Conservation (phyloP, 2,797 vertebrate genomes). For the Melanotaenia maccullochi region DNA sequence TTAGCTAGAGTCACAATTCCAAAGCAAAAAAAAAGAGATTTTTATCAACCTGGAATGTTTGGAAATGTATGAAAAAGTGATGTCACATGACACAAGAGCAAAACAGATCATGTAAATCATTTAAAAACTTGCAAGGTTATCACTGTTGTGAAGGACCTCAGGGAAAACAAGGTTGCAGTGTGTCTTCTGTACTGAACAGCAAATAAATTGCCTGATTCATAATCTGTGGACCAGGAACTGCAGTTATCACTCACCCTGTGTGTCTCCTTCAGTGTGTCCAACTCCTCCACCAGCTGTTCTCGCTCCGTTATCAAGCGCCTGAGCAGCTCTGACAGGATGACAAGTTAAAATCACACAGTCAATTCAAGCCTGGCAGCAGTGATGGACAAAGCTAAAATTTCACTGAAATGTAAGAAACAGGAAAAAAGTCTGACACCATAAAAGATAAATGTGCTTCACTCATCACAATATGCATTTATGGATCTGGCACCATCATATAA, state of each 20-base stretch:
- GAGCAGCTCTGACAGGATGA: slow-evolving; percentile 72
- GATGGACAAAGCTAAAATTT: neutral
- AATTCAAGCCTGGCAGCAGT: neutral
- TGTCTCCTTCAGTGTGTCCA: slow-evolving; percentile 71
- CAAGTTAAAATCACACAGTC: slow-evolving; percentile 17
- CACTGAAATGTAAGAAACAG: neutral
- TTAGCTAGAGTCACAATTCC: neutral
- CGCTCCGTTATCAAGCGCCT: slow-evolving; percentile 73
- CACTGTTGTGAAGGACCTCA: neutral
- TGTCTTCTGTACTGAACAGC: neutral
- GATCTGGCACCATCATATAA: neutral
- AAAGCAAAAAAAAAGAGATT: neutral
- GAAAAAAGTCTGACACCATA: neutral
- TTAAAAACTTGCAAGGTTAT: no score
- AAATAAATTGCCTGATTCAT: neutral
- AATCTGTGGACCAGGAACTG: neutral
- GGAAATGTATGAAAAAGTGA: neutral
- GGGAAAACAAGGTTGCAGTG: neutral
- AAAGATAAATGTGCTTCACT: neutral
- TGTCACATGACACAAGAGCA: neutral
- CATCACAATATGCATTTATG: neutral
- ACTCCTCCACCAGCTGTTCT: slow-evolving; percentile 75
- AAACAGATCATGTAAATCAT: neutral
- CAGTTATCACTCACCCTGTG: slow-evolving; percentile 69
- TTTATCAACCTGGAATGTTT: neutral